Evolutionary conservation across 2,888 invertebrate species (phyloP).

Genomic region (Cataglyphis rosenhaueri): DNA sequence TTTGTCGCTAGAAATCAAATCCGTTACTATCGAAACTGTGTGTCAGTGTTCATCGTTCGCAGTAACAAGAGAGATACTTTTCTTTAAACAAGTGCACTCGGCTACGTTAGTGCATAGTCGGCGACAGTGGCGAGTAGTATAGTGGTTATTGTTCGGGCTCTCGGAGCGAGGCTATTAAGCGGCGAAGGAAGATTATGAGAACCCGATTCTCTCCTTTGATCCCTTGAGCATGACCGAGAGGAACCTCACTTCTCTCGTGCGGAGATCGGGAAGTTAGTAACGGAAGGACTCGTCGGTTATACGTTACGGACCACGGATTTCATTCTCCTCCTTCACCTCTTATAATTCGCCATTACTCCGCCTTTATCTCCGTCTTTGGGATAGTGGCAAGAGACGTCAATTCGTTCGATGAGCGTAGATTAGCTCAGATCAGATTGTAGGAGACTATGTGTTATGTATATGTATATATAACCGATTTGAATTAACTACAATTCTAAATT

Average conservation of each 20-base stretch:
- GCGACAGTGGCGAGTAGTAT: slow-evolving; percentile 47
- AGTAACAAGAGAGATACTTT: slow-evolving; percentile 16
- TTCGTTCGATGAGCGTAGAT: slow-evolving; percentile 52
- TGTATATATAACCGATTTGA: not conserved
- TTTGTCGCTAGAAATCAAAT: not conserved
- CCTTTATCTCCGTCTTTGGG: slow-evolving; percentile 51
- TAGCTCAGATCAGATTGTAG: slow-evolving; percentile 35
- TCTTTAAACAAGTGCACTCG: slow-evolving; percentile 43
- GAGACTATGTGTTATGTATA: not conserved
- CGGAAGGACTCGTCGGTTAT: slow-evolving; percentile 66
- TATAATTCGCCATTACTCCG: slow-evolving; percentile 61
- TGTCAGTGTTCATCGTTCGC: slow-evolving; percentile 25
- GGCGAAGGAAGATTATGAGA: slow-evolving; percentile 70
- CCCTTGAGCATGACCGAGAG: slow-evolving; percentile 71
- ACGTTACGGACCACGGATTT: slow-evolving; percentile 64
- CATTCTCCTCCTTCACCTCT: slow-evolving; percentile 60
- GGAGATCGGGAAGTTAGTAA: slow-evolving; percentile 63
- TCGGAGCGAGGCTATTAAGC: slow-evolving; percentile 69
- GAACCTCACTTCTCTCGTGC: slow-evolving; percentile 60
- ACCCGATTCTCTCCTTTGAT: slow-evolving; percentile 67
- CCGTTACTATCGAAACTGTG: slow-evolving; percentile 29
- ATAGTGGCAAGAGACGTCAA: slow-evolving; percentile 59
- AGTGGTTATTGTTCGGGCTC: slow-evolving; percentile 69
- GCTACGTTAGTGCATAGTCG: slow-evolving; percentile 38
- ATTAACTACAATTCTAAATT: not conserved